These are phyloP conservation scores for Euplexia lucipara DNA, from an alignment of 2,888 invertebrate species.

Conservation along the genomic window DNA sequence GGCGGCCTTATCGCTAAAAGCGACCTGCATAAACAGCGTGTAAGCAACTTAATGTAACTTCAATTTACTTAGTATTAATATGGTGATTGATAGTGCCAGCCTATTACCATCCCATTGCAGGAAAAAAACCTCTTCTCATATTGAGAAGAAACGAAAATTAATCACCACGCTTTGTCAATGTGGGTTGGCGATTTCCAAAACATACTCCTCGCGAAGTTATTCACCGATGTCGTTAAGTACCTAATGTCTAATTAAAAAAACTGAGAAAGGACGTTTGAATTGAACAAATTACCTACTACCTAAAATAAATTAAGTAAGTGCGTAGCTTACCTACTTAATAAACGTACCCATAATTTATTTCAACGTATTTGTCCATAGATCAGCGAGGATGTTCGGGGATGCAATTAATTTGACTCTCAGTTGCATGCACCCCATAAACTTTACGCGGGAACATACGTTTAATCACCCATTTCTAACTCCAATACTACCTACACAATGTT, in stretches of 20 bases:
- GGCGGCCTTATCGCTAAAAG: no score
- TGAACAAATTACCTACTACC: no score
- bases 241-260: no score
- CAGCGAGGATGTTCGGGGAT: conserved; percentile 35
- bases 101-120: not conserved
- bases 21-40: not conserved
- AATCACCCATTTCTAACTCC: conserved; percentile 21
- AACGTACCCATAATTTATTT: conserved; percentile 26
- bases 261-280: no score
- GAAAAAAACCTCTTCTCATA: no score
- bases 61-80: conserved; percentile 3
- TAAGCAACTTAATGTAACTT: not conserved
- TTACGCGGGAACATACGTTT: conserved; percentile 17
- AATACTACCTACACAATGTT: not conserved
- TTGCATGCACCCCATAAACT: conserved; percentile 49
- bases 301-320: no score
- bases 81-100: not conserved
- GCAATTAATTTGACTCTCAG: conserved; percentile 43
- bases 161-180: no score
- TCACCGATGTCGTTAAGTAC: no score
- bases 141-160: no score
- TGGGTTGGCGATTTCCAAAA: no score
- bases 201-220: no score
- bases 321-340: not conserved
- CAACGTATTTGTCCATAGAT: conserved; percentile 29